Evolutionary conservation across 92 coral and sea anemone species (phyloP).

Genomic region (Umimayanthus chanpuru): DNA sequence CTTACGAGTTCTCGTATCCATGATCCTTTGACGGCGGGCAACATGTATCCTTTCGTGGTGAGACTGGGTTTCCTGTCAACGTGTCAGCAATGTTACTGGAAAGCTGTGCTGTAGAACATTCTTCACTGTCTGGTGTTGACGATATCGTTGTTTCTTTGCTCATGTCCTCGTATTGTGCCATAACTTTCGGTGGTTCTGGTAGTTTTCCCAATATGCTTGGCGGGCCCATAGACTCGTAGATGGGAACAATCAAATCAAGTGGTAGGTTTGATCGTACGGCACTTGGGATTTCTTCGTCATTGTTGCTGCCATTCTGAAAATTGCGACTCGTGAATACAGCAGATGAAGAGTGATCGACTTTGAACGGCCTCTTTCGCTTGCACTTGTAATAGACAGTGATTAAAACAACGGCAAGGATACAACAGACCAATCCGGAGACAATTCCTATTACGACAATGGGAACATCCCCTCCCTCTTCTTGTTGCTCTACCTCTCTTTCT

Average conservation of each 20-base stretch:
- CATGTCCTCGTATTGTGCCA: background rate
- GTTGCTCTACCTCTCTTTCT: background rate
- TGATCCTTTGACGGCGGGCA: background rate
- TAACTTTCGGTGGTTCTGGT: background rate
- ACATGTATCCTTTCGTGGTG: background rate
- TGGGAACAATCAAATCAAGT: background rate
- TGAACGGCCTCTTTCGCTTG: background rate
- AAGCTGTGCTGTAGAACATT: background rate
- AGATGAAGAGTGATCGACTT: background rate
- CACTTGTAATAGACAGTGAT: background rate
- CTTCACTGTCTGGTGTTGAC: background rate
- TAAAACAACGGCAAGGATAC: background rate
- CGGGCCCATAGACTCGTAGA: constrained; percentile 2
- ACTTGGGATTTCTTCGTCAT: background rate
- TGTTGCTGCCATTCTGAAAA: background rate
- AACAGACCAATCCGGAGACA: background rate
- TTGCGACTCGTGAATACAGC: background rate
- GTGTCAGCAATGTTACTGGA: background rate
- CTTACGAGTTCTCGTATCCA: background rate
- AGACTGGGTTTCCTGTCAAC: background rate
- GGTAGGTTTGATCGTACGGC: background rate
- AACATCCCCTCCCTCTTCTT: background rate
- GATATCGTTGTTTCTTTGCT: no score
- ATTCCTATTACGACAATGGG: background rate
- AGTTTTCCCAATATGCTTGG: background rate